These are phyloP conservation scores for Machimus atricapillus DNA, from an alignment of 2,888 invertebrate genomes.

Conservation along the genomic window DNA sequence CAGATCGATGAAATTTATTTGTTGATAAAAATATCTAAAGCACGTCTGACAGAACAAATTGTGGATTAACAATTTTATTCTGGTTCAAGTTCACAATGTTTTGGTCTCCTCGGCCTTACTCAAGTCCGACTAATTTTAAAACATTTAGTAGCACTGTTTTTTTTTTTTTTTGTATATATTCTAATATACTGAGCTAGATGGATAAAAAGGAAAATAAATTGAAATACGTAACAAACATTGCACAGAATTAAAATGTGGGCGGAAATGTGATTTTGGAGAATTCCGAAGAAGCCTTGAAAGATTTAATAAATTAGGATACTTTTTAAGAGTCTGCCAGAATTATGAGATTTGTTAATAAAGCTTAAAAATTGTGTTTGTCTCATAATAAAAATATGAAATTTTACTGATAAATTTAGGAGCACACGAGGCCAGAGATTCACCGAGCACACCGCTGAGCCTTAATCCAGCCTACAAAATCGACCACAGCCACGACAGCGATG, in stretches of 20 bases:
- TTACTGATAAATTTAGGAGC: conserved; percentile 52
- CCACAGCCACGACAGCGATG: conserved; percentile 54
- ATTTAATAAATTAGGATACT: not conserved
- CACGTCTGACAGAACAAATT: not conserved
- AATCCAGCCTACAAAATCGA: conserved; percentile 63
- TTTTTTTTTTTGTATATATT: not conserved
- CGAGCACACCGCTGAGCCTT: conserved; percentile 60
- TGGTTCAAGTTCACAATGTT: conserved; percentile 24
- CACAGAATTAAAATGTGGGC: not conserved
- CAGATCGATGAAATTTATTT: not conserved
- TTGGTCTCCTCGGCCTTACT: not conserved
- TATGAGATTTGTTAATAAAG: not conserved
- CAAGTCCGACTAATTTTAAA: not conserved
- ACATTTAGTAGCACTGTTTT: not conserved
- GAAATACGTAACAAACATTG: not conserved
- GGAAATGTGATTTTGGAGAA: not conserved
- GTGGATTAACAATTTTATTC: conserved; percentile 6
- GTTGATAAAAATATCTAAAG: not conserved
- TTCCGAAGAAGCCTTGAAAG: not conserved
- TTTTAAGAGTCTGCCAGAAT: not conserved
- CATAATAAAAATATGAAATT: not conserved
- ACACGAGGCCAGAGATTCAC: conserved; percentile 60
- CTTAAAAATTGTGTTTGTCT: not conserved
- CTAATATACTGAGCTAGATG: not conserved
- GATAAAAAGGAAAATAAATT: not conserved